These are phyloP conservation scores for Lasiommata megera DNA, from an alignment of 2,888 invertebrate genomes.

Conservation along the genomic window DNA sequence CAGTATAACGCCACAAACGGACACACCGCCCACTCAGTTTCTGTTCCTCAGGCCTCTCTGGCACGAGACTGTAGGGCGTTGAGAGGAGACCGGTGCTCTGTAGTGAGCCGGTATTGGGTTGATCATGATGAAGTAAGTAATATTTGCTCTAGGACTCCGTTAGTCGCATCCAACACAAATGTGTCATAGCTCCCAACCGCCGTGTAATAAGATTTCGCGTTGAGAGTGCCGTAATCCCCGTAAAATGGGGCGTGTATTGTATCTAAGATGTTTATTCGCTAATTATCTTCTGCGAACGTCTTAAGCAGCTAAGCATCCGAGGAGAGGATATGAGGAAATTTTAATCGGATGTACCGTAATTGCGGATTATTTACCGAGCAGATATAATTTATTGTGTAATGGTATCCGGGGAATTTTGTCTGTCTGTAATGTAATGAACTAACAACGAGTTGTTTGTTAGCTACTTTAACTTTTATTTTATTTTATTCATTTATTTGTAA, in stretches of 20 bases:
- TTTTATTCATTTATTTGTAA: too few relatives aligned
- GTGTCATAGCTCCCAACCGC: conserved; percentile 37
- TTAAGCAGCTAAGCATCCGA: conserved; percentile 22
- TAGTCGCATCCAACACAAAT: conserved; percentile 42
- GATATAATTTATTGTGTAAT: conserved; percentile 12
- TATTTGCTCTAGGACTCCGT: too few relatives aligned
- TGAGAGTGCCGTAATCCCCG: conserved; percentile 74
- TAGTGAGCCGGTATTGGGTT: too few relatives aligned
- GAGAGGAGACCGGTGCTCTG: too few relatives aligned
- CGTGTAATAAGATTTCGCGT: conserved; percentile 67
- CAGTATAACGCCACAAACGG: too few relatives aligned
- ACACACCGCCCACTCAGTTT: too few relatives aligned
- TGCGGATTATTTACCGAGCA: conserved; percentile 26
- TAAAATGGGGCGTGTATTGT: conserved; percentile 67
- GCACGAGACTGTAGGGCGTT: too few relatives aligned
- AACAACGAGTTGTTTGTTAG: too few relatives aligned
- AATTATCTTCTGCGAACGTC: conserved; percentile 47
- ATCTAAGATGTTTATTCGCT: conserved; percentile 60
- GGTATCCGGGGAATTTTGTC: background rate
- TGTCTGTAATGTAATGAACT: background rate
- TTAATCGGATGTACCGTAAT: conserved; percentile 33
- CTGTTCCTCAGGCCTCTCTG: too few relatives aligned
- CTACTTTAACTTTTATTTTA: too few relatives aligned
- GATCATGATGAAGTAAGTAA: too few relatives aligned
- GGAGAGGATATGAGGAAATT: conserved; percentile 25